Evolutionary conservation across 2,113 vertebrate species (phyloP).

Genomic region (Hiodon alosoides): DNA sequence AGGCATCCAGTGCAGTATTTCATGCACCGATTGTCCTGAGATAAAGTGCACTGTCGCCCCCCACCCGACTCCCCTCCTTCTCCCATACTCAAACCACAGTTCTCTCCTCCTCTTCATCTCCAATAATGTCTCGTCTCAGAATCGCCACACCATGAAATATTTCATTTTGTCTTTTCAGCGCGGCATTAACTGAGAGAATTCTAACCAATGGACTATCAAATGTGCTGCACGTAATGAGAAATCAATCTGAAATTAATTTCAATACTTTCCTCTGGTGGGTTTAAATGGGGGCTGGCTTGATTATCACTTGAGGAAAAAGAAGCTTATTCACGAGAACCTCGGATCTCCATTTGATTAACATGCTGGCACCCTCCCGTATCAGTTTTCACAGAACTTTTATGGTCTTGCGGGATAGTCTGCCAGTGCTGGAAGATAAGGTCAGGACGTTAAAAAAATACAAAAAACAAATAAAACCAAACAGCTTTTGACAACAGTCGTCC

Average conservation of each 20-base stretch:
- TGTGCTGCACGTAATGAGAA: neutral
- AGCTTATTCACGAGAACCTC: neutral
- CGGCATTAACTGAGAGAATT: neutral
- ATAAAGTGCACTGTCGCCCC: neutral
- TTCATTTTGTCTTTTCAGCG: neutral
- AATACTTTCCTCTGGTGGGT: neutral
- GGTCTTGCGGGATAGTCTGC: no score
- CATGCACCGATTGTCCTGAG: slow-evolving; percentile 3
- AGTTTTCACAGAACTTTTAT: no score
- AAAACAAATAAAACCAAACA: no score
- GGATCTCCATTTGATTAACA: no score
- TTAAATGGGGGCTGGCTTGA: neutral
- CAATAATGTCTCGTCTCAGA: neutral
- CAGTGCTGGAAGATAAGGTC: no score
- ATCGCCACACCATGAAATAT: neutral
- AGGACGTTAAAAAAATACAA: no score
- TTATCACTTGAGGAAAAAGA: neutral
- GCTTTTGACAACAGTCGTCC: neutral
- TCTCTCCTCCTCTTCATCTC: neutral
- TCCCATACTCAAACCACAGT: slow-evolving; percentile 5
- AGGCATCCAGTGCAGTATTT: slow-evolving; percentile 16
- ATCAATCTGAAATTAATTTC: neutral
- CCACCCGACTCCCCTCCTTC: neutral
- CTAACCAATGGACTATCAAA: no score
- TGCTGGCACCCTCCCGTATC: no score